Evolutionary conservation across 1,140 invertebrate genomes (phyloP), one percentile per base, ranked within the genome.

Genomic region (Phthorimaea operculella): DNA sequence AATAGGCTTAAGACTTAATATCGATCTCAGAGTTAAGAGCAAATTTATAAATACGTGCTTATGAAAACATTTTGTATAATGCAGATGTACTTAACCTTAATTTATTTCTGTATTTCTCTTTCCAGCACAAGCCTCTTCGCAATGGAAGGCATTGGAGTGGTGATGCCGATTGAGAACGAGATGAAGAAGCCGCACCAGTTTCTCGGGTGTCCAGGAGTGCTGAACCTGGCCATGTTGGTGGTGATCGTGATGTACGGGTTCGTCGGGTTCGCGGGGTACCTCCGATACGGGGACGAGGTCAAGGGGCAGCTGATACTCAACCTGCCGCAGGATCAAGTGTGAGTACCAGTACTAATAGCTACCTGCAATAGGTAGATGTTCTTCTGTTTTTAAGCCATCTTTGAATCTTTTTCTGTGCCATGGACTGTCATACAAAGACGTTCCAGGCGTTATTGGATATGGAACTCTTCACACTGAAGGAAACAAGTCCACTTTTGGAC

Each of bases 121-220:
- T 75, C 60, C 69, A 88, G 89, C 59, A 94, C 92, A 51, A 90
- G 92, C 6, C 87, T 94, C 18, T 94, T 94, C 68, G 92, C 92
- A 3, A 94, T 94, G 88, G 93, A 94, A 78, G 93, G 91, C 10
- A 93, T 94, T 54, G 92, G 93, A 47, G 91, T 91, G 33, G 92
- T 97, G 33, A 90, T 97, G 87, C 95, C 95, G 0, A 89, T 97
- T 45, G 94, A 96, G 80, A 96, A 96, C 74, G 92, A 91, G 17
- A 96, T 97, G 95, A 86, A 83, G 50, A 90, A 91, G 51, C 93
- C 93, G 0, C 82, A 91, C 49, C 90, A 92, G 45, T 96, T 97
- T 72, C 83, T 92, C 0, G 94, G 94, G 10, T 93, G 91, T 70
- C 92, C 91, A 0, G 93, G 95, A 28, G 93, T 97, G 0, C 76